Evolutionary conservation across 1,140 invertebrate species (phyloP).

Genomic region (Lepidurus arcticus): DNA sequence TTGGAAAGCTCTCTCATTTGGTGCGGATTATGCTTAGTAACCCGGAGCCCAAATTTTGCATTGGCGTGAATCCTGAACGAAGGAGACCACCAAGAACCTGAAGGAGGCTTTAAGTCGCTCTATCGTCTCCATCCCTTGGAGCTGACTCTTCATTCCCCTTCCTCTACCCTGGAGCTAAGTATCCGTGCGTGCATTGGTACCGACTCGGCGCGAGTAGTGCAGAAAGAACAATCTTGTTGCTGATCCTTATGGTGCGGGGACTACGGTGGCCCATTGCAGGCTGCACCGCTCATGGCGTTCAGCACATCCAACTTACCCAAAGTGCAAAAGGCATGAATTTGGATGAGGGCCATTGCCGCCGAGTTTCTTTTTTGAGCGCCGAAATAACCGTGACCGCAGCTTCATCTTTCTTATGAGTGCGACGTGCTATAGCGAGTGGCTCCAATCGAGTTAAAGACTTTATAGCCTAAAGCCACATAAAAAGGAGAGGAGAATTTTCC

Average conservation of each 20-base stretch:
- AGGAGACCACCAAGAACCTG: background rate
- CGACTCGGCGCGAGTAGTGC: background rate
- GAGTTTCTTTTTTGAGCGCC: background rate
- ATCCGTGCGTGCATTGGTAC: no score
- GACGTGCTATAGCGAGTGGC: background rate
- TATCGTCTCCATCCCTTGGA: no score
- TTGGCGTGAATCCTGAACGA: background rate
- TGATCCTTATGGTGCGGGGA: background rate
- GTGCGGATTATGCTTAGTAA: conserved; percentile 14
- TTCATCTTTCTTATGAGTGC: background rate
- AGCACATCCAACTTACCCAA: background rate
- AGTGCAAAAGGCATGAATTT: background rate
- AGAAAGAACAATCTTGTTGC: background rate
- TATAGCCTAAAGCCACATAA: background rate
- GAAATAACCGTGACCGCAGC: background rate
- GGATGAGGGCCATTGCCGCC: background rate
- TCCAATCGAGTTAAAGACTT: background rate
- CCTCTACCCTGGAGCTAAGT: no score
- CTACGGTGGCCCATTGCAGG: no score
- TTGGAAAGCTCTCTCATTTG: background rate
- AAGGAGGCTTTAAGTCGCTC: background rate
- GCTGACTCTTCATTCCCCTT: no score
- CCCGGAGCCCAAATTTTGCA: background rate
- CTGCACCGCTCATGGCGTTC: background rate
- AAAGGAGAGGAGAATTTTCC: background rate